These are phyloP conservation scores for Vanessa cardui DNA, from an alignment of 2,888 invertebrate genomes.

Conservation along the genomic window DNA sequence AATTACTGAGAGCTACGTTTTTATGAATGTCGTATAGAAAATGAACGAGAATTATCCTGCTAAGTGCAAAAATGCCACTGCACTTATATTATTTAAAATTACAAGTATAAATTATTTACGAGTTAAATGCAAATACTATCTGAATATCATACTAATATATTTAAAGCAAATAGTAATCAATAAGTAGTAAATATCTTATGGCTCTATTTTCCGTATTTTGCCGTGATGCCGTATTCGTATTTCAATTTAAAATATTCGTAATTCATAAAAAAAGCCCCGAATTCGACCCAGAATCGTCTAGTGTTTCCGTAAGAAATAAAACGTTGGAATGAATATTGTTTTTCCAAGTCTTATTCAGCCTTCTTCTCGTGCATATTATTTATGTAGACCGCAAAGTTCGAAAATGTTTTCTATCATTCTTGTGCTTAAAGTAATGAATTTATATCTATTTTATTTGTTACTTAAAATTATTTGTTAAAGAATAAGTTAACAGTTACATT, in stretches of 20 bases:
- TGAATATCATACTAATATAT: no score
- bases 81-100: no score
- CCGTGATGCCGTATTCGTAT: not conserved
- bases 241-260: not conserved
- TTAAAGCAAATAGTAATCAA: no score
- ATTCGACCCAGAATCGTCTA: constrained; percentile 9
- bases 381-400: constrained; percentile 6
- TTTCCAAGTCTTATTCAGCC: constrained; percentile 21
- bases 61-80: no score
- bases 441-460: constrained; percentile 7
- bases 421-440: constrained; percentile 12
- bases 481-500: no score
- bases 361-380: constrained; percentile 18
- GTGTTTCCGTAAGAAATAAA: constrained; percentile 21
- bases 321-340: constrained; percentile 26
- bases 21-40: no score
- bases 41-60: no score
- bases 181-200: not conserved
- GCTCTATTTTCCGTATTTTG: no score
- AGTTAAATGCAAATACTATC: no score
- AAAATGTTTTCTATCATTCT: constrained; percentile 14
- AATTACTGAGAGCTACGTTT: no score
- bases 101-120: no score
- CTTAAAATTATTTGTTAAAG: not conserved
- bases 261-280: constrained; percentile 20